These are phyloP conservation scores for Crotalus helleri DNA, from an alignment of 2,113 vertebrate genomes.

Conservation along the genomic window DNA sequence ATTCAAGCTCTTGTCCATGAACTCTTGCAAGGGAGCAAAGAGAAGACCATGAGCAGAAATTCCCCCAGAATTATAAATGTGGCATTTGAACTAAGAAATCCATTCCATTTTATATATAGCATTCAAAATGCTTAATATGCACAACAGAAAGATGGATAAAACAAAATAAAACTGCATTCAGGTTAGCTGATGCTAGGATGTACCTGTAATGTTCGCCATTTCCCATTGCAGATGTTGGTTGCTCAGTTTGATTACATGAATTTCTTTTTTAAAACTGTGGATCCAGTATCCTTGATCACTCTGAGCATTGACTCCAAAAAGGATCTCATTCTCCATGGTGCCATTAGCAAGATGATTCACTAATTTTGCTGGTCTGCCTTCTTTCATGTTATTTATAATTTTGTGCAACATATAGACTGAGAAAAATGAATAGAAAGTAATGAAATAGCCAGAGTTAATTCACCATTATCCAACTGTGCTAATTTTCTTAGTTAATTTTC, in stretches of 20 bases:
- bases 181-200: not conserved
- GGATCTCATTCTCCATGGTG: not conserved
- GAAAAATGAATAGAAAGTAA: slow-evolving; percentile 33
- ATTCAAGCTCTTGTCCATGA: not conserved
- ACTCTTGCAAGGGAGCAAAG: not conserved
- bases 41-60: not conserved
- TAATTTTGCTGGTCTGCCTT: not conserved
- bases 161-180: not conserved
- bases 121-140: not conserved
- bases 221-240: slow-evolving; percentile 46
- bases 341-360: not conserved
- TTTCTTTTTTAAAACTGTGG: slow-evolving; percentile 27
- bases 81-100: not conserved
- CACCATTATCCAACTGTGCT: accelerated
- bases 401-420: slow-evolving; percentile 50
- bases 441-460: not conserved
- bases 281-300: slow-evolving; percentile 36
- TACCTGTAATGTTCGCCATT: slow-evolving; percentile 61
- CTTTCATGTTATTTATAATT: slow-evolving; percentile 26
- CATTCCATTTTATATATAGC: not conserved
- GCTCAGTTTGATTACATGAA: slow-evolving; percentile 51
- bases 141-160: not conserved
- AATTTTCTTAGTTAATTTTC: not conserved
- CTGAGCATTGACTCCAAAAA: accelerated
- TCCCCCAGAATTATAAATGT: not conserved